These are phyloP conservation scores for Neuroterus valhalla DNA, from an alignment of 1,140 invertebrate species.

Conservation along the genomic window DNA sequence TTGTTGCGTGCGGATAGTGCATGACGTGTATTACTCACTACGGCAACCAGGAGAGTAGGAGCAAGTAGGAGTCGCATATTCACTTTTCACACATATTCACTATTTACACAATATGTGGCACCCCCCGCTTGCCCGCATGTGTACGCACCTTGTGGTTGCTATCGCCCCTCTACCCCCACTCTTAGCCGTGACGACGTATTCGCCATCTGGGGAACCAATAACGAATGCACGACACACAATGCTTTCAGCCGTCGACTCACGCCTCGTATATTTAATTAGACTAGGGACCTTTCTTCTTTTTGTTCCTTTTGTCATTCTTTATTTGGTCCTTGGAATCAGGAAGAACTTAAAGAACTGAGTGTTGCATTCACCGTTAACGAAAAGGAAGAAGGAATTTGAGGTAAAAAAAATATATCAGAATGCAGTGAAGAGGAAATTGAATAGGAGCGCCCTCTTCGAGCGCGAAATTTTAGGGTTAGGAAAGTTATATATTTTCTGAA, in stretches of 20 bases:
- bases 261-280: slow-evolving; percentile 24
- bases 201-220: slow-evolving; percentile 5
- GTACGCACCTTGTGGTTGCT: slow-evolving; percentile 10
- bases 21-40: slow-evolving; percentile 21
- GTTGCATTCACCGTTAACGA: too few relatives aligned
- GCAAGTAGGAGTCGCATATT: too few relatives aligned
- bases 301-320: background rate
- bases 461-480: too few relatives aligned
- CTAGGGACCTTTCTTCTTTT: background rate
- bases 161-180: background rate
- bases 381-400: too few relatives aligned
- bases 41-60: background rate
- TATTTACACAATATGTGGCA: too few relatives aligned
- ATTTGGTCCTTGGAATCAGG: slow-evolving; percentile 2
- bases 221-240: background rate
- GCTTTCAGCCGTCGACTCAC: background rate
- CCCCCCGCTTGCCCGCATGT: slow-evolving; percentile 21
- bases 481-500: too few relatives aligned
- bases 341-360: too few relatives aligned
- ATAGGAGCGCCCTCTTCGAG: too few relatives aligned
- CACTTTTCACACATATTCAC: slow-evolving; percentile 14
- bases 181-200: background rate
- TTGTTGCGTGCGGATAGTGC: slow-evolving; percentile 5
- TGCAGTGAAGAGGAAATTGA: too few relatives aligned
- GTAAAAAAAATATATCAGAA: too few relatives aligned